These are phyloP conservation scores for Callyntrura sp. DNA, from an alignment of 2,888 invertebrate genomes.

Conservation along the genomic window DNA sequence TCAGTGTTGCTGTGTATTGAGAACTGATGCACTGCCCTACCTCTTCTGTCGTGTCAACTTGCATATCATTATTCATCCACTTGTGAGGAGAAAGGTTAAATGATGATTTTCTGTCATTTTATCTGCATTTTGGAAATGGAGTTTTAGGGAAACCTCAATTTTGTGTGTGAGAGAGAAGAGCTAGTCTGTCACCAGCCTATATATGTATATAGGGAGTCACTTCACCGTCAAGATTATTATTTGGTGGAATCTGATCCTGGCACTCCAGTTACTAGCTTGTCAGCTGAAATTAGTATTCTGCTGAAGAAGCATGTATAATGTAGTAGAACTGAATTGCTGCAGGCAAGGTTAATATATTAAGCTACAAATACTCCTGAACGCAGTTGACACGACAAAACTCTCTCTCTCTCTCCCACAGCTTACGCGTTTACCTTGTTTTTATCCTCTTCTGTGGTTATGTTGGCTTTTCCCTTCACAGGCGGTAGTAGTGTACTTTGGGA, in stretches of 20 bases:
- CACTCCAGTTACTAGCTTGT: slow-evolving; percentile 32
- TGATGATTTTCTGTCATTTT: not conserved
- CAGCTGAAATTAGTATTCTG: slow-evolving; percentile 41
- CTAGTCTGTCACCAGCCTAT: too few relatives aligned
- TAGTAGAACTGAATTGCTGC: not conserved
- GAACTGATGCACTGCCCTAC: not conserved
- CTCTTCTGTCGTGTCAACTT: too few relatives aligned
- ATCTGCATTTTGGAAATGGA: too few relatives aligned
- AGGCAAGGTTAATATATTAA: slow-evolving; percentile 27
- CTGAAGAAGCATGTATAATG: slow-evolving; percentile 9
- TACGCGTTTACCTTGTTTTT: not conserved
- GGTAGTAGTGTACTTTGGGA: too few relatives aligned
- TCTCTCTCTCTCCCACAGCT: not conserved
- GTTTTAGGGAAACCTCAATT: too few relatives aligned
- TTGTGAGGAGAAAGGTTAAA: slow-evolving; percentile 28
- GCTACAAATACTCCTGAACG: too few relatives aligned
- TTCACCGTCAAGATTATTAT: not conserved
- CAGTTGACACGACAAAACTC: not conserved
- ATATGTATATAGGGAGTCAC: too few relatives aligned
- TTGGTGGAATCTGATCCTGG: slow-evolving; percentile 31
- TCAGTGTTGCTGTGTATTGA: not conserved
- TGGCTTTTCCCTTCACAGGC: too few relatives aligned
- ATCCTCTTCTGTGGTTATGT: not conserved
- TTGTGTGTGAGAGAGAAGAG: too few relatives aligned
- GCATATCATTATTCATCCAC: too few relatives aligned